Conservation (phyloP, 2,797 vertebrate species). For the Myotis vivesi region DNA sequence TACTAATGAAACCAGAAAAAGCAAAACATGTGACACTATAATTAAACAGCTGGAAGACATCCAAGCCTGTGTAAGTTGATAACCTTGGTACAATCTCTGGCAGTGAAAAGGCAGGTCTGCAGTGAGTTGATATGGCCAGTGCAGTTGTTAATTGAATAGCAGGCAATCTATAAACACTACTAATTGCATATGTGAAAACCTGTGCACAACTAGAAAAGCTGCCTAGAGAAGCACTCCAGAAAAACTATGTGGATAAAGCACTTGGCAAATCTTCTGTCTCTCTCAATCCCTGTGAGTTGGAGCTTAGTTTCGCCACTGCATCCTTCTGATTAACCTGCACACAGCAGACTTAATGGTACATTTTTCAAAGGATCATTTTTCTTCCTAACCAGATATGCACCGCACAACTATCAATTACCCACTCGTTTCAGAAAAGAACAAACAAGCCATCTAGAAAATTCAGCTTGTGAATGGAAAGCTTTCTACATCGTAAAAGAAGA, state of each 20-base stretch:
- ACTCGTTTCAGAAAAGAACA: constrained; percentile 75
- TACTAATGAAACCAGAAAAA: constrained; percentile 88
- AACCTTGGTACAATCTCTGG: constrained; percentile 86
- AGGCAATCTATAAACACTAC: constrained; percentile 86
- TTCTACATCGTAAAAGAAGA: constrained; percentile 69
- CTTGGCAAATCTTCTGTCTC: constrained; percentile 61
- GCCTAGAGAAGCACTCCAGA: constrained; percentile 61
- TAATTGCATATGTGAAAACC: constrained; percentile 84
- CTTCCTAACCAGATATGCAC: constrained; percentile 56
- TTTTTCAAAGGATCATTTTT: constrained; percentile 70
- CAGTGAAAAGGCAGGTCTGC: constrained; percentile 87
- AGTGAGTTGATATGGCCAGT: constrained; percentile 83
- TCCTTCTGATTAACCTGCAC: constrained; percentile 49
- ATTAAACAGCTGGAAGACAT: constrained; percentile 88
- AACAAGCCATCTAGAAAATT: constrained; percentile 71
- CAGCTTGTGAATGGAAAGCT: constrained; percentile 44
- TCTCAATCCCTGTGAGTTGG: constrained; percentile 62
- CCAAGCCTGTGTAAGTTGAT: constrained; percentile 89
- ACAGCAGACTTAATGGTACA: constrained; percentile 38
- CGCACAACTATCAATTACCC: constrained; percentile 67
- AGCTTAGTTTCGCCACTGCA: background rate
- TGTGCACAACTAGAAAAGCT: constrained; percentile 75
- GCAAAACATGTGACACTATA: constrained; percentile 86
- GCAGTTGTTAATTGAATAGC: constrained; percentile 84
- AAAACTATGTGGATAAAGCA: constrained; percentile 63